A percentile compares a stretch with the other conserved stretches of the same genome.
Conservation (phyloP, 2,888 invertebrate species). For the Leistus spinibarbis region DNA sequence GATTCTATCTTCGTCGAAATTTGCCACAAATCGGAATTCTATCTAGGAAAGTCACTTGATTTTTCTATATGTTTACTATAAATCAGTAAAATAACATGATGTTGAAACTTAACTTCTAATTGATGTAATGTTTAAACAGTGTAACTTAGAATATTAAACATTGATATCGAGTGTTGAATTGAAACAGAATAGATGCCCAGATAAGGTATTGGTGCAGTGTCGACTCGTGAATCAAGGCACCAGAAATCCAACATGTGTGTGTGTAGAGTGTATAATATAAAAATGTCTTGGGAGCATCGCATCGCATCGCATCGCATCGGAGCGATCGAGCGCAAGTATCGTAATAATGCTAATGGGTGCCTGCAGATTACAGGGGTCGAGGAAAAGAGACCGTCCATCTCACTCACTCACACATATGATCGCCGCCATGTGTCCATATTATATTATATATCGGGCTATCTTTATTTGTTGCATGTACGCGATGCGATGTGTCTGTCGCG, state of each 20-base stretch:
- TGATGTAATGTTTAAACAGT: no score
- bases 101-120: no score
- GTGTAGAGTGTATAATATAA: no score
- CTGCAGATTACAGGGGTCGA: constrained; percentile 51
- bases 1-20: no score
- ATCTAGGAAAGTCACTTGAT: no score
- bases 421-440: constrained; percentile 46
- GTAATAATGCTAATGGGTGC: constrained; percentile 54
- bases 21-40: no score
- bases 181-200: background rate
- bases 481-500: background rate
- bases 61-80: no score
- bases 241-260: background rate
- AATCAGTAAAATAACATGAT: no score
- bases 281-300: no score
- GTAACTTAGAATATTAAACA: no score
- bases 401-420: constrained; percentile 50
- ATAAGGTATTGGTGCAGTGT: background rate
- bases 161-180: background rate
- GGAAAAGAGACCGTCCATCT: constrained; percentile 43
- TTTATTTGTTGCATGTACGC: constrained; percentile 39
- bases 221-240: background rate
- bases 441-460: constrained; percentile 44
- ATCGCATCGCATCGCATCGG: background rate
- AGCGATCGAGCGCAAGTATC: constrained; percentile 43